These are phyloP conservation scores for Hemibagrus guttatus DNA, from an alignment of 2,797 vertebrate species.

Conservation along the genomic window DNA sequence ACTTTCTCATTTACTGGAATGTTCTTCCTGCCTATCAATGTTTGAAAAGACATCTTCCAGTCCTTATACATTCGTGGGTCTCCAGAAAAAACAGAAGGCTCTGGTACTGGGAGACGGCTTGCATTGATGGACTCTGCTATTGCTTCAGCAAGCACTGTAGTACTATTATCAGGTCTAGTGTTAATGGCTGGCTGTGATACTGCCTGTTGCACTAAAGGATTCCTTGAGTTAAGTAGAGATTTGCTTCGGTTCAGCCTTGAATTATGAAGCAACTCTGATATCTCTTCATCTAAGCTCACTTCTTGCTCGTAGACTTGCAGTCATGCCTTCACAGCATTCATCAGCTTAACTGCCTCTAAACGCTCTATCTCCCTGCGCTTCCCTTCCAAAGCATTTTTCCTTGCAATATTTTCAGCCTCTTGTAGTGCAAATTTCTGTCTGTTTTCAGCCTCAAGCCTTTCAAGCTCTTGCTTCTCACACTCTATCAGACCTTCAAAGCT, in stretches of 20 bases:
- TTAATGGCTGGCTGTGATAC: not conserved
- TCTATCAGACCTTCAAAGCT: constrained; percentile 32
- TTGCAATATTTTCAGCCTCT: constrained; percentile 50
- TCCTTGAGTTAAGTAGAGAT: not conserved
- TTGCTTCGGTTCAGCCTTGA: not conserved
- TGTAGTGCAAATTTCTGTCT: constrained; percentile 38
- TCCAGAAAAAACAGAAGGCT: constrained; percentile 43
- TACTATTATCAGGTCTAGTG: constrained; percentile 2
- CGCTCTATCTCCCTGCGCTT: constrained; percentile 41
- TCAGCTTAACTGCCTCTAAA: constrained; percentile 16
- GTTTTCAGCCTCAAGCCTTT: constrained; percentile 44
- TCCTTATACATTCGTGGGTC: constrained; percentile 43
- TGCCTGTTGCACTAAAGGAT: not conserved
- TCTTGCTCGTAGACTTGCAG: constrained; percentile 50
- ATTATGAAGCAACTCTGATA: constrained; percentile 37
- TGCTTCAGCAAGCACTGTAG: constrained; percentile 2
- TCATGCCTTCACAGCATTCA: constrained; percentile 48
- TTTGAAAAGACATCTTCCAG: constrained; percentile 52
- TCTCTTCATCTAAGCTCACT: constrained; percentile 45
- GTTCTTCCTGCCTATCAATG: constrained; percentile 45
- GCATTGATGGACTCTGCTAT: constrained; percentile 47
- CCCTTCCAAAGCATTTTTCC: constrained; percentile 36
- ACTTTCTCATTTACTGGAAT: constrained; percentile 47
- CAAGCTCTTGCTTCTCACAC: constrained; percentile 34
- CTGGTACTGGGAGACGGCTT: constrained; percentile 42